Percentiles rank a stretch among this genome's conserved stretches.
Evolutionary conservation across 2,888 invertebrate species (phyloP).

Genomic region (Herminia tarsipennalis): DNA sequence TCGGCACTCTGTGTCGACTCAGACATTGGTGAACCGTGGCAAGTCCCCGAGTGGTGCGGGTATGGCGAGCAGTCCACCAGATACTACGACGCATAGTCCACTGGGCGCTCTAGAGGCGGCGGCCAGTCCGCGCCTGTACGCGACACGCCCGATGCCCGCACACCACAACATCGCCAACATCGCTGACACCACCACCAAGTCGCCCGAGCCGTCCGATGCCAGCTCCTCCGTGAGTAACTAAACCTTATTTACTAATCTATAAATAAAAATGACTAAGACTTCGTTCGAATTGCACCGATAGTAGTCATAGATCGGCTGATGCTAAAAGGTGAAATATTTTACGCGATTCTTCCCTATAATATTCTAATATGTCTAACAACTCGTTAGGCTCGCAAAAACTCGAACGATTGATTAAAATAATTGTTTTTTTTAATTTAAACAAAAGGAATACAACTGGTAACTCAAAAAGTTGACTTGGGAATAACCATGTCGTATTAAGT

Average conservation of each 20-base stretch:
- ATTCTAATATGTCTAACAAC: too few relatives aligned
- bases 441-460: too few relatives aligned
- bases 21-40: constrained; percentile 85
- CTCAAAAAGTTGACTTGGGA: too few relatives aligned
- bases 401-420: too few relatives aligned
- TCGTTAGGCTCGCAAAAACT: too few relatives aligned
- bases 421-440: too few relatives aligned
- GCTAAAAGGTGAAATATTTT: too few relatives aligned
- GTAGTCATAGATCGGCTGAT: too few relatives aligned
- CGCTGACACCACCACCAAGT: constrained; percentile 79
- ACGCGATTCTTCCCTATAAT: too few relatives aligned
- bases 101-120: constrained; percentile 83
- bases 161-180: constrained; percentile 60
- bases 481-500: too few relatives aligned
- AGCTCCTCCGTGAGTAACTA: constrained; percentile 69
- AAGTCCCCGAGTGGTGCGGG: constrained; percentile 27
- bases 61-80: constrained; percentile 85
- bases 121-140: constrained; percentile 40
- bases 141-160: constrained; percentile 46
- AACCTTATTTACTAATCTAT: not conserved
- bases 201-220: constrained; percentile 75
- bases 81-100: constrained; percentile 94
- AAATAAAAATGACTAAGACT: not conserved
- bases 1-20: constrained; percentile 91
- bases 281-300: too few relatives aligned